A percentile compares a stretch with the other conserved stretches of the same genome.
phyloP scores from a whole-genome alignment of 64 coral and sea anemone genomes.

The Actinia equina region DNA sequence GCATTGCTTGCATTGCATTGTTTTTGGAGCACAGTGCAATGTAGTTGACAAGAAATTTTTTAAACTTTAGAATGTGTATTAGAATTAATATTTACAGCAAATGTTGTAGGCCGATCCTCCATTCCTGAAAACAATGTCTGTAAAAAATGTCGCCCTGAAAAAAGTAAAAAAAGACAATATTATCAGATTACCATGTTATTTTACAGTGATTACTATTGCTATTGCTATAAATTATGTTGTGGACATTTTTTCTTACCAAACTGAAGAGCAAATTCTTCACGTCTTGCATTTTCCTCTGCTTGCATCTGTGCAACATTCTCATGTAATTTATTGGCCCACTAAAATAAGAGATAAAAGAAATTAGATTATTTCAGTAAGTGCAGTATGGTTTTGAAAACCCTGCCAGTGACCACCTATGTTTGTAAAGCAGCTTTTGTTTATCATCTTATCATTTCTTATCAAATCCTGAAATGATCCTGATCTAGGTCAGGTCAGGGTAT shows the following conservation, averaged over 20 bases:
- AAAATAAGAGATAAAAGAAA: conserved; percentile 3
- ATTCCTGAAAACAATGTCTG: conserved; percentile 73
- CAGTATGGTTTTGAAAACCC: too few species aligned
- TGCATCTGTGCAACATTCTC: conserved; percentile 52
- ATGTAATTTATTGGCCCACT: conserved; percentile 71
- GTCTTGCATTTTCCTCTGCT: conserved; percentile 59
- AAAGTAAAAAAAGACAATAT: not conserved
- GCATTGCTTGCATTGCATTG: too few species aligned
- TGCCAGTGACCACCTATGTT: too few species aligned
- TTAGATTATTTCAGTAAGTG: not conserved
- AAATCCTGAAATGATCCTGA: too few species aligned
- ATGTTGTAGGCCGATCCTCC: conserved; percentile 68
- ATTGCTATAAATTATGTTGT: not conserved
- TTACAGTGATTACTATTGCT: not conserved
- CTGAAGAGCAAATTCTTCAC: conserved; percentile 71
- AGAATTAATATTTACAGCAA: conserved; percentile 41
- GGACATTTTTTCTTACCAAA: conserved; percentile 37
- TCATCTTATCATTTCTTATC: too few species aligned
- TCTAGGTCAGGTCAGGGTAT: too few species aligned
- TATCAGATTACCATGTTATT: not conserved
- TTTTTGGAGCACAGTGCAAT: too few species aligned
- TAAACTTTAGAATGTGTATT: too few species aligned
- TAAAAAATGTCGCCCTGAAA: conserved; percentile 76
- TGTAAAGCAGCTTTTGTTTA: too few species aligned
- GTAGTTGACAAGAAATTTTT: too few species aligned